A percentile compares a stretch with the other conserved stretches of the same genome.
Conservation (phyloP, 2,888 invertebrate genomes). For the Caenorhabditis imperialis region DNA sequence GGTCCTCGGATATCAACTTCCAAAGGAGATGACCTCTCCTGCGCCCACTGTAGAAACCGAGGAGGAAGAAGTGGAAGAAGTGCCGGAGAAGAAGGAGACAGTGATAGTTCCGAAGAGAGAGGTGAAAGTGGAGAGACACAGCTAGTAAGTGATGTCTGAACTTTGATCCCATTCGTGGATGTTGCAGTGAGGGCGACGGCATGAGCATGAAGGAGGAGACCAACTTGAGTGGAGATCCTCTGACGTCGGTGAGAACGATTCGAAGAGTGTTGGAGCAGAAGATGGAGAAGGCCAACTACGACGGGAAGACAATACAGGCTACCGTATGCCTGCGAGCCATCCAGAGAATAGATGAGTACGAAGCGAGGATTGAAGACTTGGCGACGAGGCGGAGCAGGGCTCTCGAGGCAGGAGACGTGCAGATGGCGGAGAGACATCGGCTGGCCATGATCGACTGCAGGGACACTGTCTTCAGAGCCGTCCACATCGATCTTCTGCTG, state of each 20-base stretch:
- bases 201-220: conserved; percentile 55
- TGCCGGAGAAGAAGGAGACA: conserved; percentile 3
- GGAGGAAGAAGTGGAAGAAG: conserved; percentile 9
- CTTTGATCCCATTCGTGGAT: not conserved
- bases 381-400: conserved; percentile 62
- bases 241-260: conserved; percentile 67
- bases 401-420: conserved; percentile 50
- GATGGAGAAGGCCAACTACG: conserved; percentile 56
- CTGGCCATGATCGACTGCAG: conserved; percentile 70
- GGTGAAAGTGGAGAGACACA: conserved; percentile 43
- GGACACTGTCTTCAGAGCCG: conserved; percentile 70
- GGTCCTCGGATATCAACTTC: conserved; percentile 58
- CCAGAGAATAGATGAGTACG: conserved; percentile 70
- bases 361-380: conserved; percentile 63
- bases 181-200: conserved; percentile 68
- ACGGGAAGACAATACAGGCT: conserved; percentile 65
- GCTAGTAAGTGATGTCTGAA: conserved; percentile 53
- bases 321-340: conserved; percentile 67
- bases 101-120: conserved; percentile 16
- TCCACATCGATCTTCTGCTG: conserved; percentile 70
- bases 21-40: conserved; percentile 29
- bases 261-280: conserved; percentile 64
- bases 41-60: not conserved
- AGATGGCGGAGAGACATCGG: conserved; percentile 64
- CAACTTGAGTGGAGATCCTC: conserved; percentile 63